Percentiles rank a stretch among this genome's conserved stretches.
Conservation (phyloP, 2,113 vertebrate species). For the human (Homo sapiens) region GRCh38 chr4:21956001-21956500, state of each 20-base stretch:
- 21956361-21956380: not conserved
- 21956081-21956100: not conserved
- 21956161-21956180: constrained; percentile 31
- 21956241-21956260: not conserved
- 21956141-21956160: not conserved
- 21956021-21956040: constrained; percentile 9
- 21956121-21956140: not conserved
- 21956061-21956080: not conserved
- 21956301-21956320: not conserved
- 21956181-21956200: not conserved
- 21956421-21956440: not conserved
- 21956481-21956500: not conserved
- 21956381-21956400: not conserved
- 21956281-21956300: not conserved
- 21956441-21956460: not conserved
- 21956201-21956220: not conserved
- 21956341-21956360: not conserved
- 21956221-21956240: constrained; percentile 5
- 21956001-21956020: not conserved
- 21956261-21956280: not conserved
- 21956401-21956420: not conserved
- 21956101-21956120: not conserved
- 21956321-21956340: constrained; percentile 9
- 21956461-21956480: not conserved
- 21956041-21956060: not conserved